Base-by-base conservation (phyloP, 2,888 invertebrate genomes). In the Drosophila affinis region DNA sequence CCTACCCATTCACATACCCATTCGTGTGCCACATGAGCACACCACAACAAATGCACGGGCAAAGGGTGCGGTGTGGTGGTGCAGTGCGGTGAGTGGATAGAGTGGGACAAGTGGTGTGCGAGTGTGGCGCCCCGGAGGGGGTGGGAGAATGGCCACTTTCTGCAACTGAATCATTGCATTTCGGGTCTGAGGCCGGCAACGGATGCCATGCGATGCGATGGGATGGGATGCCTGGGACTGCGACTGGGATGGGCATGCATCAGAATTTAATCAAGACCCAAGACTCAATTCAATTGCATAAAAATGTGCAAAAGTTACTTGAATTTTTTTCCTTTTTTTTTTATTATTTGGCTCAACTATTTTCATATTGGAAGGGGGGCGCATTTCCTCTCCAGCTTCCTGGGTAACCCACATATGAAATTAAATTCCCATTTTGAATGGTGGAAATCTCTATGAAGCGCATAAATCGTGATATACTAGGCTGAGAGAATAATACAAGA, bases 241-340 rank as follows among this genome's bases (percentile, higher is more conserved):
- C 1, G 7, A 27, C 24, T 39, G 39, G 62, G 53, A 48, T 34
- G 48, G 48, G 68, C 70, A 72, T 71, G 74, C 78, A 87, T 87
- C 63, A 72, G 69, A 87, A 83, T 83, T 87, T 84, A 87, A 83
- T 83, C 82, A 86, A 83, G 76, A 76, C 75, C 72, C 65, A 54
- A 51, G 58, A 71, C 75, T 75, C 75, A 75, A 75, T 75, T 75
- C 64, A 75, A 64, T 64, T 62, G 44, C 62, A 70, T 70, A 61
- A 74, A 74, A 75, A 78, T 73, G 74, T 45, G 71, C 76, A 78
- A 72, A 79, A 72, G 53, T 67, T 60, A 56, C 72, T 65, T 45
- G 32, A 54, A 45, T 44, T 34, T 69, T 60, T 47, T 3, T 32
- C 32, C 18, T 47, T 17, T 27, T 51, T 53, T 53, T 21, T 21